Conservation (phyloP, 1,140 invertebrate species). For the Druon quercuslanigerum region DNA sequence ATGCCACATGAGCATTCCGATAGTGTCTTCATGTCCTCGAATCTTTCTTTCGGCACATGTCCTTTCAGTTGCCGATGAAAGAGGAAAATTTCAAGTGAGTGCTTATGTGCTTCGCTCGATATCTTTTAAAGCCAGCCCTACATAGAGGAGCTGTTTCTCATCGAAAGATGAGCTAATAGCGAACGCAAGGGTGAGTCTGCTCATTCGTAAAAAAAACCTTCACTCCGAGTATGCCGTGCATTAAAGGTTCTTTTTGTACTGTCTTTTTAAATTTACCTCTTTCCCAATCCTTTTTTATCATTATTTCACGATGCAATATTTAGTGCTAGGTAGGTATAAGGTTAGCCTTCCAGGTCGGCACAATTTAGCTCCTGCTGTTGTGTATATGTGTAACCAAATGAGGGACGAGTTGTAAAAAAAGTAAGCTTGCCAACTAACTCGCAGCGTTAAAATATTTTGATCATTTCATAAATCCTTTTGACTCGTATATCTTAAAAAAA, state of each 20-base stretch:
- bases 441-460: neutral
- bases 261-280: neutral
- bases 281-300: neutral
- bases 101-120: constrained; percentile 3
- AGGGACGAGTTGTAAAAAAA: neutral
- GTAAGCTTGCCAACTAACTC: neutral
- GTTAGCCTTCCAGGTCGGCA: neutral
- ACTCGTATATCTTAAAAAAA: neutral
- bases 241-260: constrained; percentile 1
- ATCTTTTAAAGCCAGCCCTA: neutral
- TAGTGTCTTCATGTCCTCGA: neutral
- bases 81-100: neutral
- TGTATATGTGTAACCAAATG: neutral
- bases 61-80: neutral
- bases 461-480: neutral
- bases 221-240: neutral
- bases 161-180: constrained; percentile 12
- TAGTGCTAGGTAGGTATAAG: neutral
- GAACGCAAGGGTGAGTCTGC: neutral
- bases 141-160: neutral
- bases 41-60: neutral
- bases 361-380: neutral
- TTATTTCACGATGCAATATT: constrained; percentile 23
- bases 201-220: constrained; percentile 15
- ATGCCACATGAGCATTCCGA: neutral